phyloP scores from a whole-genome alignment of 2,113 vertebrate species.

The Dolichallabes microphthalmus region DNA sequence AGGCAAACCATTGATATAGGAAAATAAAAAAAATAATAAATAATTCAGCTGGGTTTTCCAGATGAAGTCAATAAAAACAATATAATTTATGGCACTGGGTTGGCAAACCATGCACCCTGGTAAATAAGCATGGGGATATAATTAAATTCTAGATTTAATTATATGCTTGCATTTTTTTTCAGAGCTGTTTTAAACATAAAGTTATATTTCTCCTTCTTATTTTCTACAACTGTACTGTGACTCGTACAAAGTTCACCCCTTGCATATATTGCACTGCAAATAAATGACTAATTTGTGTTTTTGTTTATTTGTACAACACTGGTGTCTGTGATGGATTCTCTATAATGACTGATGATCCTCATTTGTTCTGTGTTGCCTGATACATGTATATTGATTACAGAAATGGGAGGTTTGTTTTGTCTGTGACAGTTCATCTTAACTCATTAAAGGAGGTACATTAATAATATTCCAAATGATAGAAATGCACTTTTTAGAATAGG shows the following conservation, averaged over 20 bases:
- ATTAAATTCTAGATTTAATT: too few species aligned
- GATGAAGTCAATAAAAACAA: conserved; percentile 34
- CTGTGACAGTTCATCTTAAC: conserved; percentile 11
- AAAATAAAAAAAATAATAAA: conserved; percentile 15
- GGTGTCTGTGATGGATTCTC: neutral
- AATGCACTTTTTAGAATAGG: neutral
- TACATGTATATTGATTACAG: conserved; percentile 22
- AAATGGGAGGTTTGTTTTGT: conserved; percentile 1
- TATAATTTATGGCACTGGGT: conserved; percentile 13
- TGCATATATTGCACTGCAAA: neutral
- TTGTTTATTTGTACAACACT: neutral
- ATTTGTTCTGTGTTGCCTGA: neutral
- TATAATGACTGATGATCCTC: conserved; percentile 21
- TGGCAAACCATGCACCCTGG: conserved; percentile 10
- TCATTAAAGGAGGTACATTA: conserved; percentile 1
- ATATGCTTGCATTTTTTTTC: neutral
- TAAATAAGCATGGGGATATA: conserved; percentile 14
- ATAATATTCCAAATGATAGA: conserved; percentile 14
- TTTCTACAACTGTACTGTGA: neutral
- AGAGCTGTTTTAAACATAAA: conserved; percentile 5
- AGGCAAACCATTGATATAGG: conserved; percentile 12
- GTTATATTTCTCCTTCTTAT: neutral
- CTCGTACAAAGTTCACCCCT: neutral
- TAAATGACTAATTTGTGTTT: neutral
- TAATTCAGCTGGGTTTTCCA: neutral